Conservation (phyloP, 1,140 invertebrate genomes). For the Ips typographus region DNA sequence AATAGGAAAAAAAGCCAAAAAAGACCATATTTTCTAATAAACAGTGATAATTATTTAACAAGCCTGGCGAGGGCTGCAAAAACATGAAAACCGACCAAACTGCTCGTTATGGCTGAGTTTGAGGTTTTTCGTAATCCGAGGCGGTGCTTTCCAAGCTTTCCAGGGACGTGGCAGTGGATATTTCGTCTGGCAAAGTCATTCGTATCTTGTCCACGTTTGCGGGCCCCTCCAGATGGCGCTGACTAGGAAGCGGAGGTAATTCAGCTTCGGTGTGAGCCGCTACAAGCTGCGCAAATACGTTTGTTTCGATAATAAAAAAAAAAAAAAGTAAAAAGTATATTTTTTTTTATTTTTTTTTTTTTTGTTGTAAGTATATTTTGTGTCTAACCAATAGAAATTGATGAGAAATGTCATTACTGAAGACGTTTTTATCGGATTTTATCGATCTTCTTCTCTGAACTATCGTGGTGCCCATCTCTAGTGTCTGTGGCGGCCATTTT, state of each 20-base stretch:
- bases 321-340: not conserved
- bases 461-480: no score
- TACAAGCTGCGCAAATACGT: conserved; percentile 46
- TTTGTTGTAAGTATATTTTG: no score
- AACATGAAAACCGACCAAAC: no score
- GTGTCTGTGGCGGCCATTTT: no score
- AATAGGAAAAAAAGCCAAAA: no score
- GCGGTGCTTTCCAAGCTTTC: conserved; percentile 47
- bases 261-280: conserved; percentile 42
- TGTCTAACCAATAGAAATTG: not conserved
- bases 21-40: no score
- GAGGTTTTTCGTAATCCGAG: conserved; percentile 27
- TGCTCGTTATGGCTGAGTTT: no score
- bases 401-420: no score
- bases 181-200: conserved; percentile 43
- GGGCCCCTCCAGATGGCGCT: conserved; percentile 40
- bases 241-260: conserved; percentile 38
- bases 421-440: no score
- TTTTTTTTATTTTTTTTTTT: not conserved
- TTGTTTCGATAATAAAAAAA: not conserved
- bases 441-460: no score
- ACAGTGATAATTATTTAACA: no score
- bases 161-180: conserved; percentile 55
- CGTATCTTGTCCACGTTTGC: conserved; percentile 50
- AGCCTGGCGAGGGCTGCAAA: no score